Conservation (phyloP, 2,113 vertebrate species). For the Ariopsis seemanni region DNA sequence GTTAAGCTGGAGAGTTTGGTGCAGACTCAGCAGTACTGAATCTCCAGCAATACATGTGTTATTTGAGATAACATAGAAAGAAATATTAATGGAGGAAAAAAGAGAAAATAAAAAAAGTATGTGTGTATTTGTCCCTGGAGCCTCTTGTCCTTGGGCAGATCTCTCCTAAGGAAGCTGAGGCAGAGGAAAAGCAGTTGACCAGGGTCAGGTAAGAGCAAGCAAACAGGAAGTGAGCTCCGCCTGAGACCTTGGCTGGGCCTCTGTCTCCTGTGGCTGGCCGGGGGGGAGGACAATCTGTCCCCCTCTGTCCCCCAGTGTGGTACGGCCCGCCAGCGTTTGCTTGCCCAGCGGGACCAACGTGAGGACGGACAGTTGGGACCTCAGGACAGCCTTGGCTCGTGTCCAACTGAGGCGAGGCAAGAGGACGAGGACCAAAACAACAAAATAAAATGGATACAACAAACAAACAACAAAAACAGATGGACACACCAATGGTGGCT, state of each 20-base stretch:
- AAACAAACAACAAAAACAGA: constrained; percentile 26
- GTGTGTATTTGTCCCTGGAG: constrained; percentile 12
- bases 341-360: constrained; percentile 61
- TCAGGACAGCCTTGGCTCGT: constrained; percentile 39
- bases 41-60: background rate
- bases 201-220: constrained; percentile 69
- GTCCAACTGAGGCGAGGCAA: background rate
- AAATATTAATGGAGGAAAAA: background rate
- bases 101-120: background rate
- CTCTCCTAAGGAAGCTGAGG: constrained; percentile 23
- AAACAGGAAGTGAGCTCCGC: constrained; percentile 75
- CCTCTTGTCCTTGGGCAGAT: constrained; percentile 36
- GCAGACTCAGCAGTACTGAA: background rate
- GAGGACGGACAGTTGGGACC: constrained; percentile 18
- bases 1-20: background rate
- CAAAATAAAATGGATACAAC: background rate
- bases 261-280: constrained; percentile 67
- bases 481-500: constrained; percentile 34
- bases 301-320: constrained; percentile 76
- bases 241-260: constrained; percentile 70
- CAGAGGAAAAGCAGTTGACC: constrained; percentile 62
- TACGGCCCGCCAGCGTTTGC: constrained; percentile 53
- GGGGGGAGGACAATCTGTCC: constrained; percentile 77
- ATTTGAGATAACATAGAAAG: too few species aligned
- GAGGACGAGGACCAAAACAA: background rate